Percentiles rank a stretch among this genome's conserved stretches.
These are phyloP conservation scores for Dicycla oo DNA, from an alignment of 2,888 invertebrate species.

Conservation along the genomic window DNA sequence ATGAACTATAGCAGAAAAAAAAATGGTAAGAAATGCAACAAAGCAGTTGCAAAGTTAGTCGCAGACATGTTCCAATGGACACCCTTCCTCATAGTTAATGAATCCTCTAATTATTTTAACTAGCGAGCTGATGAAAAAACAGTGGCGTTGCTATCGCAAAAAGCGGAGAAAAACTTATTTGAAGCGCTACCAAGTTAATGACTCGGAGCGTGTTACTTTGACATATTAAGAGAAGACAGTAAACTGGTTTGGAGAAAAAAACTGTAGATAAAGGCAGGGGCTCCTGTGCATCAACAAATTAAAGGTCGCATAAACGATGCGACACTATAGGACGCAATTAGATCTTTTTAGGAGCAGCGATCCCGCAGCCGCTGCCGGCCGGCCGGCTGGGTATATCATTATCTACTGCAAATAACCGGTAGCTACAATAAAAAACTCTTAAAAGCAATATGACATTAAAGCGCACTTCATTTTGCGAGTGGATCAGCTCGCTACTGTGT, in stretches of 20 bases:
- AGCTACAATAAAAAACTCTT: conserved; percentile 52
- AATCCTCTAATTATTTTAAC: conserved; percentile 83
- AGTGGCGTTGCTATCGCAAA: conserved; percentile 69
- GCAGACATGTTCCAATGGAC: conserved; percentile 70
- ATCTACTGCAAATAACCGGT: conserved; percentile 67
- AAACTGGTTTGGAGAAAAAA: conserved; percentile 84
- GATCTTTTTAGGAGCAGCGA: conserved; percentile 74
- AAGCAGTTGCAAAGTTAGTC: conserved; percentile 54
- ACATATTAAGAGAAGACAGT: conserved; percentile 85
- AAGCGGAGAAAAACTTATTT: conserved; percentile 75
- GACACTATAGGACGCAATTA: conserved; percentile 78
- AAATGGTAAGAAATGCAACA: conserved; percentile 60
- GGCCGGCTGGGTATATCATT: conserved; percentile 72
- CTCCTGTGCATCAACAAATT: conserved; percentile 79
- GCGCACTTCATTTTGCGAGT: conserved; percentile 58
- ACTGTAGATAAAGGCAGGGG: conserved; percentile 70
- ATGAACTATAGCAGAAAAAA: conserved; percentile 62
- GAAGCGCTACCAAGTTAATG: conserved; percentile 82
- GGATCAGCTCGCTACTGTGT: conserved; percentile 66
- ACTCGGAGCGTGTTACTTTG: conserved; percentile 84
- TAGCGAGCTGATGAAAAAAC: conserved; percentile 74
- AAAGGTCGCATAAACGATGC: conserved; percentile 81
- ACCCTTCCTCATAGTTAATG: conserved; percentile 76
- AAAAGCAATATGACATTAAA: conserved; percentile 62
- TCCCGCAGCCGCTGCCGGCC: conserved; percentile 56